Evolutionary conservation across 2,113 vertebrate species (phyloP).

Genomic region (Muntiacus muntjak): DNA sequence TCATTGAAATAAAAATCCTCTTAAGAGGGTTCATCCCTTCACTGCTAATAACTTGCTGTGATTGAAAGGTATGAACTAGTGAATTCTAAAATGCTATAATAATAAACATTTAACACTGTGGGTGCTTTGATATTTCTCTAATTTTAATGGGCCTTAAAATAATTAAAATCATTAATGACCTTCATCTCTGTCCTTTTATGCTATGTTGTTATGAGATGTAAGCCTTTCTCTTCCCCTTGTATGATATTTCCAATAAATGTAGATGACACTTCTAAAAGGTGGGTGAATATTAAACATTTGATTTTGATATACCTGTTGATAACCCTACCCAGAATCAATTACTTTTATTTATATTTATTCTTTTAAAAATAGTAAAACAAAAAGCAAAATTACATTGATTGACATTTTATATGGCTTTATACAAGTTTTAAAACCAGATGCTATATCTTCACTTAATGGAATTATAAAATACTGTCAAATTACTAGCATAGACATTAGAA

Average conservation of each 20-base stretch:
- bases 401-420: background rate
- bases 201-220: constrained; percentile 67
- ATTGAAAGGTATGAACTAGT: constrained; percentile 79
- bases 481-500: background rate
- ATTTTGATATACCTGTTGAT: background rate
- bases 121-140: constrained; percentile 66
- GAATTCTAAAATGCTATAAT: constrained; percentile 60
- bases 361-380: background rate
- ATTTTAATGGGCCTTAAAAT: constrained; percentile 68
- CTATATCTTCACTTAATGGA: background rate
- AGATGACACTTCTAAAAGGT: constrained; percentile 69
- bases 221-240: constrained; percentile 38
- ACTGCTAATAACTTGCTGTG: constrained; percentile 81
- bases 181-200: constrained; percentile 65
- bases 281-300: constrained; percentile 58
- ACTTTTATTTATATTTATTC: background rate
- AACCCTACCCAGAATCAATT: background rate
- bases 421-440: background rate
- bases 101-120: constrained; percentile 65
- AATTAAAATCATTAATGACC: constrained; percentile 81
- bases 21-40: constrained; percentile 78
- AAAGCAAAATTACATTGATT: background rate
- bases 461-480: background rate
- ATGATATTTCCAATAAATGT: constrained; percentile 63
- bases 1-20: constrained; percentile 69